Evolutionary conservation across 2,113 vertebrate species (phyloP), one percentile per base, ranked within the genome.

Genomic region (Casuarius casuarius): DNA sequence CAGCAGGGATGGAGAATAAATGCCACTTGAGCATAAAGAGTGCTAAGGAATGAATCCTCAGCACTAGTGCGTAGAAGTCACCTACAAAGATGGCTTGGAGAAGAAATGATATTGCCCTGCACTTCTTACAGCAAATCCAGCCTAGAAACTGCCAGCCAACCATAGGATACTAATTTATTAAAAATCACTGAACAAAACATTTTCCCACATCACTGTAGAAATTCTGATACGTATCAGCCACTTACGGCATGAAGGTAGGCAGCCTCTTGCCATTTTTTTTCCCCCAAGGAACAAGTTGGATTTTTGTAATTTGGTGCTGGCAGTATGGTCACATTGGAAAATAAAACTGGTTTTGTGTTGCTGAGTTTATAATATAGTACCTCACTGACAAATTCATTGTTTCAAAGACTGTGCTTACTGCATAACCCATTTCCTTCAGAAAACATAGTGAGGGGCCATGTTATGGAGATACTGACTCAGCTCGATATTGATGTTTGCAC

Each of bases 301-400:
- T 48, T 82, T n/a, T 73, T 72, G 29, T 63, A 68, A 77, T 79
- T 90, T 85, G 78, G 13, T 93, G 67, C 72, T 81, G 29, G 56
- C 61, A 93, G 78, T 71, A 73, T 18, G 83, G 87, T 42, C 90
- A 71, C 9, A 61, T 61, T 91, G 87, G 31, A 92, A 97, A 92
- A 89, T 63, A 58, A 77, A 94, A 77, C 51, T 49, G 58, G 12
- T 75, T 94, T 79, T 95, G 71, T 94, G 85, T 67, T 89, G 90
- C 81, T 83, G 70, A 92, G 51, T 89, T 95, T 83, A 86, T 44
- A 73, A 85, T 80, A 91, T 63, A 94, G 61, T 71, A 87, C 68
- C 78, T 86, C 58, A 79, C 70, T 92, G 94, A 96, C 66, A 92
- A 92, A 96, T 84, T 86, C 67, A 72, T 18, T 88, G 59, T 88